A percentile compares a stretch with the other conserved stretches of the same genome.
Conservation (phyloP, 2,797 vertebrate genomes). For the Enteromius viviparus region DNA sequence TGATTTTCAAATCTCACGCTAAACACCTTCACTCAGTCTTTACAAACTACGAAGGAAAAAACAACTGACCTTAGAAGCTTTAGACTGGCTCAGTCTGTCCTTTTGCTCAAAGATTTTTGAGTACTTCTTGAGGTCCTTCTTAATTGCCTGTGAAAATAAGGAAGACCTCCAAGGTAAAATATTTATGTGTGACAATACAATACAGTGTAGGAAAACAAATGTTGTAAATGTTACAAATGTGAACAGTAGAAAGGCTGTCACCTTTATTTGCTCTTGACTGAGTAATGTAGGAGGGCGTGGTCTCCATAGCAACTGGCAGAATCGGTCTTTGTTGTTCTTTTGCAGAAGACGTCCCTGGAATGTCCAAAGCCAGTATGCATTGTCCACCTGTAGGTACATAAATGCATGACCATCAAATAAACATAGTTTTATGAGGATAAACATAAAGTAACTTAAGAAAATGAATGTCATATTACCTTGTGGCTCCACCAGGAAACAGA, state of each 20-base stretch:
- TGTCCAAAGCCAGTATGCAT: slow-evolving; percentile 97
- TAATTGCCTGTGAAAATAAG: slow-evolving; percentile 84
- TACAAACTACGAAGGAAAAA: background rate
- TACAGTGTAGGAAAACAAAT: background rate
- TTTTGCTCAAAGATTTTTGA: slow-evolving; percentile 99
- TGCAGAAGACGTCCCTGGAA: slow-evolving; percentile 97
- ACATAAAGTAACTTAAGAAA: background rate
- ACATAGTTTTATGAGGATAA: background rate
- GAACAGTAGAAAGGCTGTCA: slow-evolving; percentile 41
- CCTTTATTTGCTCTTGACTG: slow-evolving; percentile 88
- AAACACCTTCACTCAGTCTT: background rate
- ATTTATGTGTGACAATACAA: background rate
- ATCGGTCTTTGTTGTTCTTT: slow-evolving; percentile 97
- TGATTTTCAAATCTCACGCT: background rate
- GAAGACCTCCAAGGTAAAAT: background rate
- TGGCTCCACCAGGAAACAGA: slow-evolving; percentile 99
- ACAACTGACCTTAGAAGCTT: slow-evolving; percentile 92
- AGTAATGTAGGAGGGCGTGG: slow-evolving; percentile 89
- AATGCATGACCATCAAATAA: background rate
- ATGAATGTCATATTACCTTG: slow-evolving; percentile 78
- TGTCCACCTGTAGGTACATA: slow-evolving; percentile 85
- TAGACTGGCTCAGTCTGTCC: slow-evolving; percentile 96
- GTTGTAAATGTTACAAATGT: background rate
- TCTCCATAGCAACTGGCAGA: slow-evolving; percentile 97
- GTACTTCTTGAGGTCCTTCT: slow-evolving; percentile 98